Conservation (phyloP, 2,113 vertebrate species). For the Cariama cristata region DNA sequence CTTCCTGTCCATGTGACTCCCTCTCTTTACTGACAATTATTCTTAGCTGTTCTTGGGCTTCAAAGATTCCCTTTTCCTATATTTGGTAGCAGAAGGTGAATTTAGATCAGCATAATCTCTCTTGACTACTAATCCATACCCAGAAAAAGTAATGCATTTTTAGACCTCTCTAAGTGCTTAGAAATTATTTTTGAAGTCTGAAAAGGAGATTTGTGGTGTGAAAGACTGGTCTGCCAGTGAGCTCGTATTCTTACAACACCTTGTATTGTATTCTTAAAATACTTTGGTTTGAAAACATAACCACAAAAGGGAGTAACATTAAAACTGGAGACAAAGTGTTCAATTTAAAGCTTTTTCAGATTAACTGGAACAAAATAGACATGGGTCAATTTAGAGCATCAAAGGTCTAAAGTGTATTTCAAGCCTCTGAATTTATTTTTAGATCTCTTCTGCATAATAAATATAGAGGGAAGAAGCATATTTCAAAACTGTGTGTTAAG, state of each 20-base stretch:
- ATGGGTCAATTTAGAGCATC: not conserved
- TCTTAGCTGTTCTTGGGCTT: constrained; percentile 69
- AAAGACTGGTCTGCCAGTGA: not conserved
- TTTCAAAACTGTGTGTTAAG: not conserved
- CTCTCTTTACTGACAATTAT: constrained; percentile 65
- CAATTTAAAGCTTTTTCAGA: not conserved
- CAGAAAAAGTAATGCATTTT: not conserved
- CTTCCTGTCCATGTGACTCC: constrained; percentile 70
- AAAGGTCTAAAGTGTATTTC: not conserved
- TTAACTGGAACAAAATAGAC: not conserved
- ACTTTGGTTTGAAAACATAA: not conserved
- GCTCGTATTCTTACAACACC: not conserved
- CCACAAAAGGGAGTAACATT: not conserved
- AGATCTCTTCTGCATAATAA: not conserved
- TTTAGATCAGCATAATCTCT: constrained; percentile 37
- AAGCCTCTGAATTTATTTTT: not conserved
- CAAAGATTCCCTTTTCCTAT: constrained; percentile 72
- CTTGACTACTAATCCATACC: not conserved
- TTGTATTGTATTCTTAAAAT: not conserved
- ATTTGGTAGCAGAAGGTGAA: constrained; percentile 60
- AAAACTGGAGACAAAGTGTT: not conserved
- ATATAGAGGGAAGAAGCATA: not conserved
- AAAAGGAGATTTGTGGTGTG: constrained; percentile 19
- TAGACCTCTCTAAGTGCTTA: constrained; percentile 34
- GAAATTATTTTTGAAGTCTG: constrained; percentile 43